phyloP scores from a whole-genome alignment of 2,888 invertebrate genomes.

The Drosophila meridiana region DNA sequence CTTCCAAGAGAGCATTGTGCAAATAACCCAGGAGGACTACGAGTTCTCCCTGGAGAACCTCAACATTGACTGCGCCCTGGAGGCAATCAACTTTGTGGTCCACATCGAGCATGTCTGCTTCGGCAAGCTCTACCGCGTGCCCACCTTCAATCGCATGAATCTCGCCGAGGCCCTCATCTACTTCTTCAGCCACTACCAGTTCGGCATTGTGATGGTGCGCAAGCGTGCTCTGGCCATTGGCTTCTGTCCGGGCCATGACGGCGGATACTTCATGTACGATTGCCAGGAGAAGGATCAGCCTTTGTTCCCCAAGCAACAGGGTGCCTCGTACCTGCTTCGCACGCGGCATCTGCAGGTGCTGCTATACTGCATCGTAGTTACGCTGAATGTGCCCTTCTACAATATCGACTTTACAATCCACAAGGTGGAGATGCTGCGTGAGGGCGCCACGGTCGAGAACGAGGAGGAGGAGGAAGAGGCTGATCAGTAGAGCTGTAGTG shows the following conservation, averaged over 20 bases:
- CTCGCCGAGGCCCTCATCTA: constrained; percentile 87
- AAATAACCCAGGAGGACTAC: constrained; percentile 86
- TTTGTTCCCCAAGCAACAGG: constrained; percentile 87
- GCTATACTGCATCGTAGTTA: constrained; percentile 88
- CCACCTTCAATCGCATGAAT: constrained; percentile 86
- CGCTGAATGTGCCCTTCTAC: constrained; percentile 87
- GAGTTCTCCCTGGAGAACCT: constrained; percentile 87
- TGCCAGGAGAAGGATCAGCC: constrained; percentile 88
- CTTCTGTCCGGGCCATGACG: constrained; percentile 77
- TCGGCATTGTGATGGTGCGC: constrained; percentile 87
- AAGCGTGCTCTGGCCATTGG: constrained; percentile 87
- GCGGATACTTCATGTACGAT: constrained; percentile 89
- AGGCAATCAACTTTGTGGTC: constrained; percentile 87
- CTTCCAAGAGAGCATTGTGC: constrained; percentile 86
- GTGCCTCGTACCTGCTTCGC: constrained; percentile 87
- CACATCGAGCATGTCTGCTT: constrained; percentile 87
- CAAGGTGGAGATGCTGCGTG: constrained; percentile 77
- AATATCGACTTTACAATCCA: constrained; percentile 87
- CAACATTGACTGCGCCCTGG: constrained; percentile 86
- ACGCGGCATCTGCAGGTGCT: constrained; percentile 87
- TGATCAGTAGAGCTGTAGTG: not conserved
- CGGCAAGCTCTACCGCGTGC: constrained; percentile 87
- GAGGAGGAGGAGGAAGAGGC: constrained; percentile 60
- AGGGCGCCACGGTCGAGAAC: constrained; percentile 63
- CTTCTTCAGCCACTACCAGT: constrained; percentile 87